phyloP scores from a whole-genome alignment of 2,797 vertebrate genomes.

The Sebastes nivosus region DNA sequence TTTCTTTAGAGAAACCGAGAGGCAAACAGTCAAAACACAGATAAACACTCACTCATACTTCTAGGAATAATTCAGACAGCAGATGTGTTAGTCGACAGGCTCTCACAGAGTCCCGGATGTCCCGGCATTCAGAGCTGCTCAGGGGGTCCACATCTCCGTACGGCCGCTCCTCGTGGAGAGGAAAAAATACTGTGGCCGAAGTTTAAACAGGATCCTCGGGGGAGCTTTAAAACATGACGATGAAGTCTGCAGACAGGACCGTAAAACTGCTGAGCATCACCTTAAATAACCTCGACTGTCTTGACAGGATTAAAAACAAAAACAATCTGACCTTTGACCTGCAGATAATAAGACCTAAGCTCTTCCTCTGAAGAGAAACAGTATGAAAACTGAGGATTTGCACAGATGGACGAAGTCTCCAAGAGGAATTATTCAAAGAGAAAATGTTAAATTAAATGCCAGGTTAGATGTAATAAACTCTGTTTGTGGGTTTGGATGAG shows the following conservation, averaged over 20 bases:
- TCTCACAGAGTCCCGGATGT: not conserved
- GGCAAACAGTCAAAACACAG: not conserved
- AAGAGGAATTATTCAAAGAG: not conserved
- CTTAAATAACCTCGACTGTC: not conserved
- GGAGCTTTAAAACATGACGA: not conserved
- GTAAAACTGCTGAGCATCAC: not conserved
- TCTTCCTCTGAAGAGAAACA: not conserved
- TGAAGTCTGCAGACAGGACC: not conserved
- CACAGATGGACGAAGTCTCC: not conserved
- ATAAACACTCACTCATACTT: not conserved
- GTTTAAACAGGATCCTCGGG: not conserved
- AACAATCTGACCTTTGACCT: not conserved
- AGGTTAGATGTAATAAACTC: not conserved
- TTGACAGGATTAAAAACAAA: not conserved
- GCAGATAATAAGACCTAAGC: not conserved
- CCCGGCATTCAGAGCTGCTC: not conserved
- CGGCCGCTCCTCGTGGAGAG: not conserved
- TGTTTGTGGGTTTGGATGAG: not conserved
- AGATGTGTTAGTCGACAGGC: constrained; percentile 9
- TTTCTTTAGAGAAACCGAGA: not conserved
- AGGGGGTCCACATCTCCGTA: not conserved
- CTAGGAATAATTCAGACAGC: not conserved
- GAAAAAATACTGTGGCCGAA: not conserved
- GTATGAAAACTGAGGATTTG: not conserved
- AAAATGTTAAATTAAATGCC: not conserved